phyloP scores from a whole-genome alignment of 2,888 invertebrate species.

The Patella pellucida region DNA sequence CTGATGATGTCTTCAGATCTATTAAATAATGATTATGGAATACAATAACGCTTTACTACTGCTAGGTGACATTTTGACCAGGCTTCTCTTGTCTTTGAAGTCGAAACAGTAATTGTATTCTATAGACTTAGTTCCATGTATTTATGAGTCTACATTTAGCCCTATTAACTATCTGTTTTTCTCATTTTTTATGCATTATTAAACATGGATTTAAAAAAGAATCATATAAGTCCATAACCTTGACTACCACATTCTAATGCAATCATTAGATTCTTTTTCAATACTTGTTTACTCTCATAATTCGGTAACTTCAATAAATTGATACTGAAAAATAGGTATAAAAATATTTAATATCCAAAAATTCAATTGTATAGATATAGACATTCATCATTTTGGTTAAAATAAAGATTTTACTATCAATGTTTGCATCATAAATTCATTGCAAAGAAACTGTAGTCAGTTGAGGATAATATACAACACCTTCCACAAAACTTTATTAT shows the following conservation, averaged over 20 bases:
- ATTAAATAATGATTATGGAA: too few relatives aligned
- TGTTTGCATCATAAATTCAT: too few relatives aligned
- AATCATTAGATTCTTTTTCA: conserved; percentile 53
- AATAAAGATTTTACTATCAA: not conserved
- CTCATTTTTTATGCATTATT: too few relatives aligned
- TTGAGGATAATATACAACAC: not conserved
- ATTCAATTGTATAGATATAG: not conserved
- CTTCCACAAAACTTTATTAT: too few relatives aligned
- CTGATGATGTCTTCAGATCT: too few relatives aligned
- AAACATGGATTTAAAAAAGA: not conserved
- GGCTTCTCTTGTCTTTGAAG: too few relatives aligned
- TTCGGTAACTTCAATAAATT: conserved; percentile 64
- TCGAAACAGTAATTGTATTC: too few relatives aligned
- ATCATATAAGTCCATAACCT: conserved; percentile 64
- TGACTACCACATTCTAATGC: conserved; percentile 66
- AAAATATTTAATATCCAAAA: not conserved
- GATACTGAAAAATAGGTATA: conserved; percentile 53
- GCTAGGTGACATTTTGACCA: too few relatives aligned
- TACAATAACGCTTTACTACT: too few relatives aligned
- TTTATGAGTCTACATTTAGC: too few relatives aligned
- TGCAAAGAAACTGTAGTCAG: not conserved
- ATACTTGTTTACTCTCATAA: conserved; percentile 54
- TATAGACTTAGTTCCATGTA: too few relatives aligned
- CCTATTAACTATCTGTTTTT: too few relatives aligned
- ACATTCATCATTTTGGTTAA: not conserved